These are phyloP conservation scores for Sterna hirundo DNA, from an alignment of 2,113 vertebrate species.

Conservation along the genomic window DNA sequence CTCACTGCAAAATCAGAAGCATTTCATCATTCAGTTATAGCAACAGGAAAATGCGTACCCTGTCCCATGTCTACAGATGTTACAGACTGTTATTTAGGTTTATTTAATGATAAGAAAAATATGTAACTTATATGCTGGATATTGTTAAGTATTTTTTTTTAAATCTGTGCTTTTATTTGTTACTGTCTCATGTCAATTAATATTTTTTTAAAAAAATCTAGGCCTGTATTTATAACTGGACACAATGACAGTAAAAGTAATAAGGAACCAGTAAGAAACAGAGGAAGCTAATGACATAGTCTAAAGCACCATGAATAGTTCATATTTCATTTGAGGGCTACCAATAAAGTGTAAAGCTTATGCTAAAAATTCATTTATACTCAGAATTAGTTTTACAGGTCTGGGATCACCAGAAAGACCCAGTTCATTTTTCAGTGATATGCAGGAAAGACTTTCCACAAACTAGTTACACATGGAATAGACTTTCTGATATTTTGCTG, in stretches of 20 bases:
- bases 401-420: not conserved
- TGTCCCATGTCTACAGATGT: not conserved
- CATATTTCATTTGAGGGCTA: not conserved
- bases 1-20: not conserved
- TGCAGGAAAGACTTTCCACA: not conserved
- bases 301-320: not conserved
- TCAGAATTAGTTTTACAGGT: not conserved
- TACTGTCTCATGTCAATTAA: not conserved
- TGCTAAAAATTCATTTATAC: not conserved
- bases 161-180: not conserved
- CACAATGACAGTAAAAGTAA: not conserved
- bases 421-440: not conserved
- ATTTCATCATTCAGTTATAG: not conserved
- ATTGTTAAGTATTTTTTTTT: too few relatives aligned
- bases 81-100: not conserved
- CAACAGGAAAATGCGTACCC: not conserved
- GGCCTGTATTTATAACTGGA: not conserved
- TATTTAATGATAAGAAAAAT: not conserved
- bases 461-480: not conserved
- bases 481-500: not conserved
- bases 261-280: not conserved
- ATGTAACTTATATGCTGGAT: not conserved
- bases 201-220: not conserved
- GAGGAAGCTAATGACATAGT: not conserved
- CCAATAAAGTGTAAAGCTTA: not conserved